Percentiles rank a stretch among this genome's conserved stretches.
Conservation (phyloP, 2,888 invertebrate species). For the Apoderus coryli region DNA sequence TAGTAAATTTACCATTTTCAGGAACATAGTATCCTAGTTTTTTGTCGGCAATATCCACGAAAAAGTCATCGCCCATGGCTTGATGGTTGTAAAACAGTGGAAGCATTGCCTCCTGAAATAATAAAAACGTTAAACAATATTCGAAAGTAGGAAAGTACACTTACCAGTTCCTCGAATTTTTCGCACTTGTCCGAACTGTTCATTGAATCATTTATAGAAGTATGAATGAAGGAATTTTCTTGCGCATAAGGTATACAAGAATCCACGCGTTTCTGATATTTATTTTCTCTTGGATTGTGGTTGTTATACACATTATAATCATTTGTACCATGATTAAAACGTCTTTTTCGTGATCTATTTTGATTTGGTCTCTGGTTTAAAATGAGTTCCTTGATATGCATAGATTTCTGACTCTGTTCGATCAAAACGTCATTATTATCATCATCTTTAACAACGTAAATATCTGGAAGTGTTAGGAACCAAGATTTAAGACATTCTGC, state of each 20-base stretch:
- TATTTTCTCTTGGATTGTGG: too few relatives aligned
- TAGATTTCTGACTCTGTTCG: constrained; percentile 21
- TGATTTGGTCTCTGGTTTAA: constrained; percentile 18
- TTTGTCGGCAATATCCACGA: constrained; percentile 24
- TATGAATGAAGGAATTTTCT: constrained; percentile 19
- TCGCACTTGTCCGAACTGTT: constrained; percentile 17
- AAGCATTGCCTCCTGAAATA: constrained; percentile 23
- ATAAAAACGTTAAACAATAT: constrained; percentile 7
- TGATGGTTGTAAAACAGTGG: constrained; percentile 25
- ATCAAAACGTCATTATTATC: constrained; percentile 20
- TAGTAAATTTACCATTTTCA: constrained; percentile 18
- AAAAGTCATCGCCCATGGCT: constrained; percentile 25
- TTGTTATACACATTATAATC: constrained; percentile 6
- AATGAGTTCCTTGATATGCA: constrained; percentile 21
- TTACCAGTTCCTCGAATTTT: constrained; percentile 22
- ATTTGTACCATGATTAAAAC: constrained; percentile 5
- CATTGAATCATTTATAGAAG: constrained; percentile 18
- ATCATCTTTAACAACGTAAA: constrained; percentile 20
- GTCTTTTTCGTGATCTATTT: too few relatives aligned
- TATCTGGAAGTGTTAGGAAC: constrained; percentile 21
- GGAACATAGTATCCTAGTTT: constrained; percentile 24
- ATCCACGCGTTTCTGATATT: too few relatives aligned
- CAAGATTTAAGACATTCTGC: constrained; percentile 19
- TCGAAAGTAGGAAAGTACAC: constrained; percentile 7
- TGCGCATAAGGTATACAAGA: too few relatives aligned